These are phyloP conservation scores for Chirona hameri DNA, from an alignment of 2,888 invertebrate genomes.

Conservation along the genomic window DNA sequence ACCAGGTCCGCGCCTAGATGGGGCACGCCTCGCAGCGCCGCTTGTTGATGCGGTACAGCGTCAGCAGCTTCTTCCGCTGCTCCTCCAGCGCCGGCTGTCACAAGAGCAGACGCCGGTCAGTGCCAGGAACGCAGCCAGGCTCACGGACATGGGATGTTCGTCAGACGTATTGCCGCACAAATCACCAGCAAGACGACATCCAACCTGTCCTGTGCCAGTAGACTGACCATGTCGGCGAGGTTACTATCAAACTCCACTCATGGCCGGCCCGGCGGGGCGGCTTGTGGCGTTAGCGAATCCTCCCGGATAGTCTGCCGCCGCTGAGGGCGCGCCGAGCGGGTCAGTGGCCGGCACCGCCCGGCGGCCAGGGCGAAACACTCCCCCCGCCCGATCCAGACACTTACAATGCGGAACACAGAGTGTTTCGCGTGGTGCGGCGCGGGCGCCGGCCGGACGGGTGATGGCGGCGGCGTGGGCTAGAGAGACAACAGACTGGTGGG, in stretches of 20 bases:
- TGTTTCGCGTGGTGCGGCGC: background rate
- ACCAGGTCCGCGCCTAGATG: conserved; percentile 81
- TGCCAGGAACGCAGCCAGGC: background rate
- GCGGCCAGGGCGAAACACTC: no score
- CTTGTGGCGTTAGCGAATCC: no score
- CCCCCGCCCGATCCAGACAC: background rate
- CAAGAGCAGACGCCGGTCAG: background rate
- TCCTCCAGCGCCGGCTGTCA: background rate
- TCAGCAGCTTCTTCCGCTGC: conserved; percentile 52
- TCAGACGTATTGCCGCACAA: background rate
- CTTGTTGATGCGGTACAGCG: conserved; percentile 65
- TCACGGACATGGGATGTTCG: no score
- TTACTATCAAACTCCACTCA: no score
- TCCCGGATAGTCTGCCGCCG: no score
- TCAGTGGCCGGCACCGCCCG: no score
- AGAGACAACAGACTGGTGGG: background rate
- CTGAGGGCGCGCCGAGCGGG: no score
- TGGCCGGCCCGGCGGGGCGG: no score
- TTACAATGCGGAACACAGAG: background rate
- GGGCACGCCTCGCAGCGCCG: conserved; percentile 75
- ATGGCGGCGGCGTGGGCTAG: background rate
- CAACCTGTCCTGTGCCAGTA: no score
- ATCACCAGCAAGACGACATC: no score
- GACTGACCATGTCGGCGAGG: no score
- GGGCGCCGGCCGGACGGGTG: background rate